Conservation (phyloP, 2,888 invertebrate species). For the Laspeyria flexula region DNA sequence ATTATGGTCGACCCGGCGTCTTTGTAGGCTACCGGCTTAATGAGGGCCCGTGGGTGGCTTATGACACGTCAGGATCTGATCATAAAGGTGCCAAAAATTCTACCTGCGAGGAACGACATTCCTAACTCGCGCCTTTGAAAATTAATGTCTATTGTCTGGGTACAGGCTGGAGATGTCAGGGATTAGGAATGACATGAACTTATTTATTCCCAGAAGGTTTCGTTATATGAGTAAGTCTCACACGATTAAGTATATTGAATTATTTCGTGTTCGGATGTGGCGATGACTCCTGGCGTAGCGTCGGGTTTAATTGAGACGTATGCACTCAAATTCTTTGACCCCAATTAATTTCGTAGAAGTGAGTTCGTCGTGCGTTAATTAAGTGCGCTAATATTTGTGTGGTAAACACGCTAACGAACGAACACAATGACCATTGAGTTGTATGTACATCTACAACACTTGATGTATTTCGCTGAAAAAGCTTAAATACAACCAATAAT, state of each 20-base stretch:
- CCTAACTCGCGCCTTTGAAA: slow-evolving; percentile 78
- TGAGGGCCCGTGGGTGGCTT: slow-evolving; percentile 83
- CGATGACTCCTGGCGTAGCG: slow-evolving; percentile 59
- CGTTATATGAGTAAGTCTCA: slow-evolving; percentile 23
- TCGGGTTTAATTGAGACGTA: slow-evolving; percentile 79
- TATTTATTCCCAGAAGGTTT: slow-evolving; percentile 39
- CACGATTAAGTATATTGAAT: slow-evolving; percentile 33
- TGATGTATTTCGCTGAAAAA: neutral
- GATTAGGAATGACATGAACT: slow-evolving; percentile 58
- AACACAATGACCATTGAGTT: slow-evolving; percentile 51
- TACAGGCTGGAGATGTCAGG: slow-evolving; percentile 55
- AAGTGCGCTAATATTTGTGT: slow-evolving; percentile 75
- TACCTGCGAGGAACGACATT: slow-evolving; percentile 83
- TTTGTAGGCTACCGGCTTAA: slow-evolving; percentile 84
- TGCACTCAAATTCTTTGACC: slow-evolving; percentile 83
- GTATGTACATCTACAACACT: slow-evolving; percentile 30
- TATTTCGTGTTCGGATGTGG: slow-evolving; percentile 42
- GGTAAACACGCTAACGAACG: slow-evolving; percentile 61
- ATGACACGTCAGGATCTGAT: slow-evolving; percentile 83
- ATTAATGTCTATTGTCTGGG: slow-evolving; percentile 81
- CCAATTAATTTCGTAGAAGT: slow-evolving; percentile 83
- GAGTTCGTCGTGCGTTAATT: slow-evolving; percentile 76
- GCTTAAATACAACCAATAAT: neutral
- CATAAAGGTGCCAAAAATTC: slow-evolving; percentile 84
- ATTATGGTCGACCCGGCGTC: slow-evolving; percentile 78